Evolutionary conservation across 2,888 invertebrate genomes (phyloP).

Genomic region (Acrobasis repandana): DNA sequence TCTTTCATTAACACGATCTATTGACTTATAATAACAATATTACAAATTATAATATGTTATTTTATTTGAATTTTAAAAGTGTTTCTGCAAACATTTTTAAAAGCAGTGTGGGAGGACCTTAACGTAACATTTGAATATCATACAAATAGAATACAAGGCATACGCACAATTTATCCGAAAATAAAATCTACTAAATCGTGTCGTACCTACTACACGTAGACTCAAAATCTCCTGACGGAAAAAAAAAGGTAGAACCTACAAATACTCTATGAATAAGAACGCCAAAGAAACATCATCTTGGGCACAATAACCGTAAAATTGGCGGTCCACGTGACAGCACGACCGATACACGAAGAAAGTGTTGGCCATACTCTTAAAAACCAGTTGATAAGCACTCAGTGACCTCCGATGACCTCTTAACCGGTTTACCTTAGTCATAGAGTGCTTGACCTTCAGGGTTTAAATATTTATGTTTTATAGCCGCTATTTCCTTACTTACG

Average conservation of each 20-base stretch:
- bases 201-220: not conserved
- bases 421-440: conserved; percentile 17
- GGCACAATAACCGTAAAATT: conserved; percentile 44
- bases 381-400: conserved; percentile 36
- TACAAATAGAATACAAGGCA: too few relatives aligned
- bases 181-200: not conserved
- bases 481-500: not conserved
- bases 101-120: too few relatives aligned
- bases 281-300: conserved; percentile 6
- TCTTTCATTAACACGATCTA: too few relatives aligned
- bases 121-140: too few relatives aligned
- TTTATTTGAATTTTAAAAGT: too few relatives aligned
- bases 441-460: conserved; percentile 17
- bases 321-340: conserved; percentile 42
- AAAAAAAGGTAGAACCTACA: not conserved
- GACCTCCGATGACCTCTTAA: conserved; percentile 35
- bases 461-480: conserved; percentile 9
- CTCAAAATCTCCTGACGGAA: not conserved
- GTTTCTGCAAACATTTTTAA: too few relatives aligned
- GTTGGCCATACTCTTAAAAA: conserved; percentile 31
- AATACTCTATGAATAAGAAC: not conserved
- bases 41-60: too few relatives aligned
- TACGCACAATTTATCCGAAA: too few relatives aligned
- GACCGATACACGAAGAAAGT: conserved; percentile 28
- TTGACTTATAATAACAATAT: too few relatives aligned